Evolutionary conservation across 92 coral and sea anemone genomes (phyloP), one percentile per base, ranked within the genome.

Genomic region (Phenganax marumi): DNA sequence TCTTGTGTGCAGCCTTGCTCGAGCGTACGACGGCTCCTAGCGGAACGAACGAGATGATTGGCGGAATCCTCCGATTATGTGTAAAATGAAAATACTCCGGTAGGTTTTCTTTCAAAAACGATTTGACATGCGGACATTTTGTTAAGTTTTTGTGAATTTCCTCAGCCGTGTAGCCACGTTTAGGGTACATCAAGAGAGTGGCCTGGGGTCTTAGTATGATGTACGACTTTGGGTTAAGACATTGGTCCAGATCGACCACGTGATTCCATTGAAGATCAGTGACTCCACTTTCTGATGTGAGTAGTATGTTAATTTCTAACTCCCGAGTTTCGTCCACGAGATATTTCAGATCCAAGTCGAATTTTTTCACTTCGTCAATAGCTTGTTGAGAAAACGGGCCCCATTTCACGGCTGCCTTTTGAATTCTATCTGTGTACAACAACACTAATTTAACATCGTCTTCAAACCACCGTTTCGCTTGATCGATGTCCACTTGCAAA

Each of bases 251-350:
- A 70, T 86, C 83, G 12, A 91, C 77, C 56, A 81, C 72, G 53
- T 88, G 74, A 60, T 85, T 25, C 52, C 90, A 81, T 10, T 91
- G 81, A 19, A 90, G 90, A 55, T 91, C 86, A 12, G 89, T 51
- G 91, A 91, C 91, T 0, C 97, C 97, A 69, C 92, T 92, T 73
- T 93, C 97, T 26, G 97, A 70, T 2, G 92, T 88, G 54, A 93
- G 75, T n/a, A 93, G 77, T 0, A 93, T 85, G 70, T 93, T 92
- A 6, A 91, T 82, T 23, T 70, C 75, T 10, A 88, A 81, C 7
- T 43, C 50, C n/a, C 86, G 87, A 26, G 92, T 64, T 22, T 89
- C 84, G 51, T 66, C 66, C 33, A 93, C n/a, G 7, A 93, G 69
- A 68, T 83, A 70, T 10, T 92, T 91, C 8, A 93, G 19, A 0